Percentiles rank a stretch among this genome's conserved stretches.
Evolutionary conservation across 2,113 vertebrate genomes (phyloP).

Genomic region (Rhagologus leucostigma): DNA sequence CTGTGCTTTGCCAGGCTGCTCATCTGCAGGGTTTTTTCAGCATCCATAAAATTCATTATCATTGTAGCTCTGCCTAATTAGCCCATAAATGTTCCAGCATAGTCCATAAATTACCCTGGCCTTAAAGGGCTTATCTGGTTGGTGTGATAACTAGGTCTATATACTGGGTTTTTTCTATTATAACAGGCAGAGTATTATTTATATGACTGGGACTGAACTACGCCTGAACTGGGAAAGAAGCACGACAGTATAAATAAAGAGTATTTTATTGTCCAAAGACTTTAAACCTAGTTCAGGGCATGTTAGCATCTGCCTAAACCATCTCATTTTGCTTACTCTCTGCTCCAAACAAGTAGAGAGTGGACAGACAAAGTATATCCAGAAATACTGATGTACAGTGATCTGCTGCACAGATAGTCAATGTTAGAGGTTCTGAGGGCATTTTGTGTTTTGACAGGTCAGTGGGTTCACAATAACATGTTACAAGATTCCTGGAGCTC

Average conservation of each 20-base stretch:
- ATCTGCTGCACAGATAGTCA: neutral
- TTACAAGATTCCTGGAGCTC: neutral
- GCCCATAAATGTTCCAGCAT: neutral
- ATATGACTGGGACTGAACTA: slow-evolving; percentile 39
- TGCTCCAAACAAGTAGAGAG: neutral
- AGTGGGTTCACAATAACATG: neutral
- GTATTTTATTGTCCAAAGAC: neutral
- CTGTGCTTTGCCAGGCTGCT: neutral
- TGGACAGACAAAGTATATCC: neutral
- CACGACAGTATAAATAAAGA: slow-evolving; percentile 5
- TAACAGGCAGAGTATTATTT: slow-evolving; percentile 32
- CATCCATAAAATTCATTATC: slow-evolving; percentile 32
- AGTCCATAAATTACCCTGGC: slow-evolving; percentile 29
- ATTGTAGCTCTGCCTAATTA: slow-evolving; percentile 28
- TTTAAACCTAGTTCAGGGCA: neutral
- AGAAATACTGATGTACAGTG: neutral
- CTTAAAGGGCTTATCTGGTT: slow-evolving; percentile 15
- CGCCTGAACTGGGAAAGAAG: slow-evolving; percentile 46
- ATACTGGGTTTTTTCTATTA: neutral
- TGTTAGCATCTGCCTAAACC: slow-evolving; percentile 2
- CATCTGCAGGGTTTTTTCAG: neutral
- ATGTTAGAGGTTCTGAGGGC: neutral
- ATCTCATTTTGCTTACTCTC: neutral
- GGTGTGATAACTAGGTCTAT: neutral
- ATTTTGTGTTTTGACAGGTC: neutral